phyloP scores from a whole-genome alignment of 2,113 vertebrate species.

The Psettodes erumei region DNA sequence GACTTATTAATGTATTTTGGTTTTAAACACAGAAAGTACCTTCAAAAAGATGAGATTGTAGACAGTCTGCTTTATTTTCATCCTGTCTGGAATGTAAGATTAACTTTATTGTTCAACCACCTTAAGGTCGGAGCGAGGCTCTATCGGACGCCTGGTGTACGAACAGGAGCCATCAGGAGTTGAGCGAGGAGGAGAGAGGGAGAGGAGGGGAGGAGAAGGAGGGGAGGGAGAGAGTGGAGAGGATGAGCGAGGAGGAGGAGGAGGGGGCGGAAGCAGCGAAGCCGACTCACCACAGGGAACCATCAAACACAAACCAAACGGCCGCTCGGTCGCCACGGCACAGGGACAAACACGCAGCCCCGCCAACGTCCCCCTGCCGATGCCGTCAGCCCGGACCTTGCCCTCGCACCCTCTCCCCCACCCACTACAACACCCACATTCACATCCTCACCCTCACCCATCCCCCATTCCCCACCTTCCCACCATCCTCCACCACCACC shows the following conservation, averaged over 20 bases:
- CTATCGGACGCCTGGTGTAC: constrained; percentile 88
- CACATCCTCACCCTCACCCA: constrained; percentile 69
- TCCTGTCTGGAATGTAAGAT: too few relatives aligned
- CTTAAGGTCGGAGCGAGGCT: constrained; percentile 89
- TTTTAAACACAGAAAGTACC: too few relatives aligned
- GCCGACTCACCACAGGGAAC: constrained; percentile 86
- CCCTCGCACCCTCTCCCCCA: constrained; percentile 71
- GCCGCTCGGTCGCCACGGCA: constrained; percentile 69
- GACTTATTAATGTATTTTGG: too few relatives aligned
- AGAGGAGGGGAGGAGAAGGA: constrained; percentile 31
- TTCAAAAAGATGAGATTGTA: too few relatives aligned
- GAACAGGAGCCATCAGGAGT: constrained; percentile 85
- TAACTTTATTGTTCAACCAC: neutral
- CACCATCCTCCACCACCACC: constrained; percentile 76
- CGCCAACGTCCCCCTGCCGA: constrained; percentile 49
- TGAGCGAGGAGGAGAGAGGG: constrained; percentile 60
- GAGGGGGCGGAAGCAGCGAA: constrained; percentile 65
- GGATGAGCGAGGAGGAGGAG: constrained; percentile 56
- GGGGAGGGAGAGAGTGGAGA: constrained; percentile 66
- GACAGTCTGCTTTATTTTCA: too few relatives aligned
- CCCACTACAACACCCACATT: constrained; percentile 71
- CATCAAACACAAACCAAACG: constrained; percentile 85
- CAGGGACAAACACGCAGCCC: constrained; percentile 78
- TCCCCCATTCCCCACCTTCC: constrained; percentile 79
- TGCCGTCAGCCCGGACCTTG: constrained; percentile 74